These are phyloP conservation scores for Chaetodon trifascialis DNA, from an alignment of 2,113 vertebrate genomes.

Conservation along the genomic window DNA sequence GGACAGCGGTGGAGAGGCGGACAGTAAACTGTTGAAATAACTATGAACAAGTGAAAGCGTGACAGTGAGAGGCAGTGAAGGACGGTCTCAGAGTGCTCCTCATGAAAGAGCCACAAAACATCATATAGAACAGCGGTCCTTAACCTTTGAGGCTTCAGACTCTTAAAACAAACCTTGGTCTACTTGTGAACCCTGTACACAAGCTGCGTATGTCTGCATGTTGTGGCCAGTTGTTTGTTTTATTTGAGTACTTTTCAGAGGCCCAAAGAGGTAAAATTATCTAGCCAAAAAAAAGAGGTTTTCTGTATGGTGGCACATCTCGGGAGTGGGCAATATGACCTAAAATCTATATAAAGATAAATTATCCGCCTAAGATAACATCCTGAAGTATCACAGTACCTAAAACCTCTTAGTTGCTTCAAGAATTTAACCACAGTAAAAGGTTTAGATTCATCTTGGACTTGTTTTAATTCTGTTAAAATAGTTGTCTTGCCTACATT, in stretches of 20 bases:
- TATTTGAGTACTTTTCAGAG: neutral
- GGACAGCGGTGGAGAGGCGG: conserved; percentile 44
- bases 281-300: neutral
- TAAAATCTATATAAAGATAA: neutral
- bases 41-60: conserved; percentile 57
- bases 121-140: conserved; percentile 17
- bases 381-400: neutral
- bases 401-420: neutral
- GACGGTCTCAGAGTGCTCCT: neutral
- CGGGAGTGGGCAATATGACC: neutral
- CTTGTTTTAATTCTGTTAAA: too few relatives aligned
- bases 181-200: neutral
- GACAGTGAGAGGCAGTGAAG: conserved; percentile 19
- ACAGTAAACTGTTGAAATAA: conserved; percentile 62
- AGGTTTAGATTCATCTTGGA: too few relatives aligned
- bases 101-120: conserved; percentile 31
- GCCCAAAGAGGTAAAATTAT: neutral
- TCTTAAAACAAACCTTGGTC: neutral
- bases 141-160: conserved; percentile 11
- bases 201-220: neutral
- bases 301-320: neutral
- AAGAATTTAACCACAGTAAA: too few relatives aligned
- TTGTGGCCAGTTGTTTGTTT: neutral
- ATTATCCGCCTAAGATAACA: neutral
- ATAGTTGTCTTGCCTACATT: too few relatives aligned